A percentile compares a stretch with the other conserved stretches of the same genome.
phyloP scores from a whole-genome alignment of 2,113 vertebrate genomes.

The Phyllostomus hastatus region DNA sequence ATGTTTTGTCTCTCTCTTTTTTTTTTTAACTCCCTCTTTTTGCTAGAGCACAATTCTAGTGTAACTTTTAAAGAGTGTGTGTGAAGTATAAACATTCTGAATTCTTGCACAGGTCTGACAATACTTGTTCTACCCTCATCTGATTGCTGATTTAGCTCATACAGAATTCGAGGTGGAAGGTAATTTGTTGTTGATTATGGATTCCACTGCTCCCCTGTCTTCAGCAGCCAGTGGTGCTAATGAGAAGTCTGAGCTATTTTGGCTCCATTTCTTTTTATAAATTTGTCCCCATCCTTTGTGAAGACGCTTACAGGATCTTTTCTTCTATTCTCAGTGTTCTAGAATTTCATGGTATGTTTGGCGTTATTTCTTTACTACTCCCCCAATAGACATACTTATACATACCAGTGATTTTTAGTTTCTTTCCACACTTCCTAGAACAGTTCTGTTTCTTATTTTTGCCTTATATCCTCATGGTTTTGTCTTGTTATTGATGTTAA shows the following conservation, averaged over 20 bases:
- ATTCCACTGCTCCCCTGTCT: neutral
- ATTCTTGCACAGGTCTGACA: neutral
- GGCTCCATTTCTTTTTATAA: neutral
- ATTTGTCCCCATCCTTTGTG: neutral
- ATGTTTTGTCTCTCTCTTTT: neutral
- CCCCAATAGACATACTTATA: neutral
- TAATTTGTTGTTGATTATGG: neutral
- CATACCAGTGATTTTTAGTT: neutral
- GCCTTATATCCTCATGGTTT: neutral
- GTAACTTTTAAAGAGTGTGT: neutral
- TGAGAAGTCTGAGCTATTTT: neutral
- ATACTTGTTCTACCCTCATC: neutral
- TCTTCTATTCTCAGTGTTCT: neutral
- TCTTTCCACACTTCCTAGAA: neutral
- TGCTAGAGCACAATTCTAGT: neutral
- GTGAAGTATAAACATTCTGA: neutral
- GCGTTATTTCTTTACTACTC: neutral
- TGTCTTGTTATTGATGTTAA: neutral
- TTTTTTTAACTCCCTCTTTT: neutral
- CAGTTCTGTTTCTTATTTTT: neutral
- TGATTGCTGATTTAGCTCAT: neutral
- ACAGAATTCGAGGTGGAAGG: neutral
- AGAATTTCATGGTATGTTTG: neutral
- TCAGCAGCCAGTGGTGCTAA: neutral
- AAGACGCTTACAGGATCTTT: neutral